Percentiles rank a stretch among this genome's conserved stretches.
Conservation (phyloP, 2,888 invertebrate species). For the Diabrotica balteata region DNA sequence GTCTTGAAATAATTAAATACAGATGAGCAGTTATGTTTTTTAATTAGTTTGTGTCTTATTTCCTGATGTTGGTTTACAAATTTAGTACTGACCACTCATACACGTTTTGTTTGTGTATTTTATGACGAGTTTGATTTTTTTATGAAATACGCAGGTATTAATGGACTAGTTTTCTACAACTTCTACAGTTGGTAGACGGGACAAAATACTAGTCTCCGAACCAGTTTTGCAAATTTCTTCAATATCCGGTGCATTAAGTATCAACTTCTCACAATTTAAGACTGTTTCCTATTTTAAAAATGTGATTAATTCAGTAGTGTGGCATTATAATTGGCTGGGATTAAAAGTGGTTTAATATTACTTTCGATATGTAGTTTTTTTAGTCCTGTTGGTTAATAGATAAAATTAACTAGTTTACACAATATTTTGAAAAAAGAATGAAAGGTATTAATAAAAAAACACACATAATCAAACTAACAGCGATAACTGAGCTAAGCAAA, state of each 20-base stretch:
- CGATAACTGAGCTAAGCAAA: too few species aligned
- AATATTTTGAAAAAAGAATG: neutral
- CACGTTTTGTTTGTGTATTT: too few species aligned
- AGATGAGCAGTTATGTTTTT: too few species aligned
- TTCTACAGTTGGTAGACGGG: slow-evolving; percentile 12
- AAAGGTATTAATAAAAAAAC: too few species aligned
- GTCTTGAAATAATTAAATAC: too few species aligned
- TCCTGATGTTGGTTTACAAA: too few species aligned
- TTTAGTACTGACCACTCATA: too few species aligned
- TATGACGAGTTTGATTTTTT: too few species aligned
- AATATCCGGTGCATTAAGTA: slow-evolving; percentile 25
- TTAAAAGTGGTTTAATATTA: slow-evolving; percentile 11
- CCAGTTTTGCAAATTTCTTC: slow-evolving; percentile 25
- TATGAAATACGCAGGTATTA: neutral
- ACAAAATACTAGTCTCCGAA: slow-evolving; percentile 17
- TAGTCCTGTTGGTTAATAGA: too few species aligned
- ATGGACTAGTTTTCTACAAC: slow-evolving; percentile 18
- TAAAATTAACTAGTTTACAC: neutral
- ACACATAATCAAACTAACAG: too few species aligned
- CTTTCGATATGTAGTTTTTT: slow-evolving; percentile 11
- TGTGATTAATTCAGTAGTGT: slow-evolving; percentile 22
- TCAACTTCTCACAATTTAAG: slow-evolving; percentile 26
- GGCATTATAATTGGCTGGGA: slow-evolving; percentile 1
- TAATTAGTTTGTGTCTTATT: too few species aligned
- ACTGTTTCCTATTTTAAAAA: slow-evolving; percentile 27